Evolutionary conservation across 2,797 vertebrate species (phyloP).

Genomic region (Zenarchopterus dispar): DNA sequence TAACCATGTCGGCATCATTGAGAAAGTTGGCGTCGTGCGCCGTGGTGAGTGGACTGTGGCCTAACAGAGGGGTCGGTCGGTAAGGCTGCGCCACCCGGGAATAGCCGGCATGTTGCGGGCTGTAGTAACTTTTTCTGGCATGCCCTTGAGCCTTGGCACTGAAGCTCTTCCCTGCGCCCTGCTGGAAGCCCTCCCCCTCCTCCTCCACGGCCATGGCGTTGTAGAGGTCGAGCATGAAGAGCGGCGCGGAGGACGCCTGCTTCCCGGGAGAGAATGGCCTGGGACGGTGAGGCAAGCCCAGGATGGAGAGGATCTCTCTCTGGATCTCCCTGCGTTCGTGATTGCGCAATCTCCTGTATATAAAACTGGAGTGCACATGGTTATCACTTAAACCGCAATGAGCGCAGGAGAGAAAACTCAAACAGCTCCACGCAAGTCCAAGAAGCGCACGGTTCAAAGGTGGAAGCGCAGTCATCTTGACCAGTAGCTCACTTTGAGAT

Average conservation of each 20-base stretch:
- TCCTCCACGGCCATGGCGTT: constrained; percentile 98
- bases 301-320: constrained; percentile 98
- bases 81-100: constrained; percentile 89
- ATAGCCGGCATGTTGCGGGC: constrained; percentile 86
- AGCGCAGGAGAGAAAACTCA: constrained; percentile 88
- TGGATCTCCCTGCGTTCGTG: constrained; percentile 98
- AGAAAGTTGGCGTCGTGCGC: constrained; percentile 96
- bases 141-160: constrained; percentile 83
- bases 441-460: constrained; percentile 83
- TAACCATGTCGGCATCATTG: constrained; percentile 99
- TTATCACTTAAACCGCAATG: constrained; percentile 92
- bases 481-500: constrained; percentile 55
- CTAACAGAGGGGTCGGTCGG: constrained; percentile 86
- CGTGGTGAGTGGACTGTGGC: constrained; percentile 90
- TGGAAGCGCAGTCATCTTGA: constrained; percentile 75
- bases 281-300: constrained; percentile 97
- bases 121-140: constrained; percentile 85
- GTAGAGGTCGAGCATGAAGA: constrained; percentile 99
- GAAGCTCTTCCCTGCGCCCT: constrained; percentile 82
- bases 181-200: constrained; percentile 83
- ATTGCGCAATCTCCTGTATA: constrained; percentile 97
- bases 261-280: constrained; percentile 97
- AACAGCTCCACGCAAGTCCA: constrained; percentile 91
- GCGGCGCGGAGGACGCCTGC: constrained; percentile 95
- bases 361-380: constrained; percentile 99